These are phyloP conservation scores for Ictalurus furcatus DNA, from an alignment of 2,113 vertebrate genomes.

Conservation along the genomic window DNA sequence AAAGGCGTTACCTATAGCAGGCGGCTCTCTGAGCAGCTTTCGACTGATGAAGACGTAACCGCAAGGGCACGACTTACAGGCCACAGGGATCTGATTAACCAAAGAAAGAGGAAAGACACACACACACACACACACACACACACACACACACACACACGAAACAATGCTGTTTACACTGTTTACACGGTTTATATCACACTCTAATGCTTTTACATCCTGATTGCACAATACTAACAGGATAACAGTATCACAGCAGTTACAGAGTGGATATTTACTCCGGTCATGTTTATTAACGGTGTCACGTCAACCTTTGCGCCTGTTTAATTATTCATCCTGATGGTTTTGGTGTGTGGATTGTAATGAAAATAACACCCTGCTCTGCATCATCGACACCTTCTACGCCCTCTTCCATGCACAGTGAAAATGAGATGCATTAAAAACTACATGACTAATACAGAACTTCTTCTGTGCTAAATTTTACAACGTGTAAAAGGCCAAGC, in stretches of 20 bases:
- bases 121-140: slow-evolving; percentile 43
- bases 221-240: neutral
- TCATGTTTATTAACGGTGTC: neutral
- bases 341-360: neutral
- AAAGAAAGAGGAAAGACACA: slow-evolving; percentile 27
- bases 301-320: neutral
- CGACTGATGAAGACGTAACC: slow-evolving; percentile 97
- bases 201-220: neutral
- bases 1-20: slow-evolving; percentile 78
- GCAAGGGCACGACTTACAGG: slow-evolving; percentile 96
- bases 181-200: neutral
- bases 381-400: neutral
- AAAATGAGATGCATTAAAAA: neutral
- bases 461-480: neutral
- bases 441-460: neutral
- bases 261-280: neutral
- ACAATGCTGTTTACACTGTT: slow-evolving; percentile 3
- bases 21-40: slow-evolving; percentile 86
- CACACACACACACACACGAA: slow-evolving; percentile 41
- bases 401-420: neutral
- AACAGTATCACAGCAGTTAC: neutral
- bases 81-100: slow-evolving; percentile 87
- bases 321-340: slow-evolving; percentile 15
- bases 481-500: neutral
- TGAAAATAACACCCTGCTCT: neutral